Evolutionary conservation across 2,888 invertebrate genomes (phyloP).

Genomic region (Patella ulyssiponensis): DNA sequence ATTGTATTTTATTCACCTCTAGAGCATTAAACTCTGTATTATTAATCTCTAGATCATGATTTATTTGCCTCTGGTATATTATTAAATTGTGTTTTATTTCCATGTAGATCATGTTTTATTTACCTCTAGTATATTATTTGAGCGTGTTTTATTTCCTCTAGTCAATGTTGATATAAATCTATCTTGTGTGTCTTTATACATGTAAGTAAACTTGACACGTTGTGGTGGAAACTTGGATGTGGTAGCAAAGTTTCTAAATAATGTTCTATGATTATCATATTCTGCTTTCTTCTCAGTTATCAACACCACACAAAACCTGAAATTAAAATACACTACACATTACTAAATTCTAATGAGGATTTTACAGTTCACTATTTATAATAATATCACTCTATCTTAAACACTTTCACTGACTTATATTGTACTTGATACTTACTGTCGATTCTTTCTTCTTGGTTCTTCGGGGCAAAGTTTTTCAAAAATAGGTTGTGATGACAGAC

Average conservation of each 20-base stretch:
- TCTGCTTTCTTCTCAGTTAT: conserved; percentile 78
- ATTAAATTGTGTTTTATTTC: too few relatives aligned
- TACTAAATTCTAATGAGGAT: background rate
- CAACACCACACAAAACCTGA: conserved; percentile 82
- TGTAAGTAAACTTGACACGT: conserved; percentile 88
- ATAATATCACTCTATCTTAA: too few relatives aligned
- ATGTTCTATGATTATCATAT: conserved; percentile 79
- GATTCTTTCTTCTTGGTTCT: conserved; percentile 52
- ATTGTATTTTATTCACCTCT: too few relatives aligned
- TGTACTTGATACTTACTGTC: conserved; percentile 45
- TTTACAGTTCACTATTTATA: background rate
- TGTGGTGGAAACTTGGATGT: conserved; percentile 72
- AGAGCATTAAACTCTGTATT: too few relatives aligned
- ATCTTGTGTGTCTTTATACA: conserved; percentile 85
- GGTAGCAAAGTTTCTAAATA: conserved; percentile 81
- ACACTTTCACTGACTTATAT: too few relatives aligned
- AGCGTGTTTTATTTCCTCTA: conserved; percentile 61
- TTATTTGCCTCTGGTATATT: too few relatives aligned
- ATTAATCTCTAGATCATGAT: too few relatives aligned
- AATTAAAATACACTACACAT: conserved; percentile 18
- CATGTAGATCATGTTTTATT: background rate
- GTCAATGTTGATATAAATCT: conserved; percentile 85
- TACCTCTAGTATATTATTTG: conserved; percentile 52
- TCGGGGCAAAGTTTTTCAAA: conserved; percentile 90
- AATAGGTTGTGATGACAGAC: conserved; percentile 90